Evolutionary conservation across 1,140 invertebrate genomes (phyloP), one percentile per base, ranked within the genome.

Genomic region (Pogonomyrmex californicus): DNA sequence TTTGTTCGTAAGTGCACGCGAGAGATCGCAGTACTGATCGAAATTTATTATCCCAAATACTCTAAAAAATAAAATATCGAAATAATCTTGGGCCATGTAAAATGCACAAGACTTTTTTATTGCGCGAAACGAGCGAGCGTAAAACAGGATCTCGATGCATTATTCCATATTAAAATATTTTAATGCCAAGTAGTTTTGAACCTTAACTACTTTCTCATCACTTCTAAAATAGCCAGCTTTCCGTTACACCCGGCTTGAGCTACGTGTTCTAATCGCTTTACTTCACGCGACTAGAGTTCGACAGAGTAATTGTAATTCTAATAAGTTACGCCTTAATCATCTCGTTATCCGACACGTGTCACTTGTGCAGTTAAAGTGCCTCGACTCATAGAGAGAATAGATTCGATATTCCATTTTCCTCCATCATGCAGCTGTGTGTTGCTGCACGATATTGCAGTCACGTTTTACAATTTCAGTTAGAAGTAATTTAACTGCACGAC

Each of bases 1-100:
- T 90, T 87, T 73, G 51, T 51, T 87, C 65, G 88, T 36, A 77
- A 90, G 83, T 71, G 78, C 81, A 77, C 44, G 76, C 65, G 51
- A 9, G 66, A 81, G 86, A 89, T 79, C 86, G 77, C 23, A 7
- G 51, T 65, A n/a, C 86, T 75, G 12, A 10, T 41, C 10, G 41
- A 83, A 87, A 90, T 88, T 88, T 78, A 73, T 38, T 17, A 49
- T 73, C 10, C 14, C 10, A 17, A 38, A 17, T 47, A n/a, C 38
- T 47, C 33, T n/a, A 7, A 10, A 12, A 51, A 66, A 79, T 54
- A 65, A 23, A 23, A 23, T 23, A 65, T 68, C n/a, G 47, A 68
- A 68, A 68, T 49, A 33, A 41, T 54, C 30, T 62, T 62, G n/a
- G 12, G 4, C n/a, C 30, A 41, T 41, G 9, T 66, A 41, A 79